A percentile compares a stretch with the other conserved stretches of the same genome.
Conservation (phyloP, 2,113 vertebrate genomes). For the Trichechus manatus region DNA sequence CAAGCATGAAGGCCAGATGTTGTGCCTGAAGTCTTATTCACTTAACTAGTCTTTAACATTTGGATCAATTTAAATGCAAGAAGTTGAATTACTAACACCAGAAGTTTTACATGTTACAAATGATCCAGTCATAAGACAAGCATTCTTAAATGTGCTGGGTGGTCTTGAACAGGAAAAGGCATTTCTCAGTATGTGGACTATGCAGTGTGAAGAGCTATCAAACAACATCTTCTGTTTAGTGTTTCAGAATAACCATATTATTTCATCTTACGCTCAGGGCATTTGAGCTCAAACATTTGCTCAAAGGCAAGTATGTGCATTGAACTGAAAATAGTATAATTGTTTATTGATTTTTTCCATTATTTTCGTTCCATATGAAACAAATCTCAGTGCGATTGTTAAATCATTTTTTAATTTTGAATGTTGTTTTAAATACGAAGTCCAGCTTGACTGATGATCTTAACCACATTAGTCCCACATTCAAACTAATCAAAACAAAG, state of each 20-base stretch:
- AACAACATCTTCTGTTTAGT: too few relatives aligned
- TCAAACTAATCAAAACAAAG: too few relatives aligned
- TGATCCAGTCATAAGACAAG: neutral
- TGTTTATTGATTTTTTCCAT: neutral
- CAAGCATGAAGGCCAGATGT: neutral
- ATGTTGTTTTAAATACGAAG: neutral
- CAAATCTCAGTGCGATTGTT: neutral
- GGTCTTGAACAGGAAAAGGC: neutral
- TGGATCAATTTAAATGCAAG: neutral
- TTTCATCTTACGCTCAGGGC: too few relatives aligned
- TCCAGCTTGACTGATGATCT: neutral
- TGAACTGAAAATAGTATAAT: neutral
- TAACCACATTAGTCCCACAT: neutral
- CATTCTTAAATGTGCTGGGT: neutral
- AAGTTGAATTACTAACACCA: neutral
- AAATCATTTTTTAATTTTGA: neutral
- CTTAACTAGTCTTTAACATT: neutral
- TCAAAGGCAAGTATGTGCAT: too few relatives aligned
- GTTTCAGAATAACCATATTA: neutral
- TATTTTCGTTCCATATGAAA: neutral
- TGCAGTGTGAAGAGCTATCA: neutral
- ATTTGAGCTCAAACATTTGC: too few relatives aligned
- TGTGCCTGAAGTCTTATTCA: neutral
- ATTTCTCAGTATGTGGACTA: neutral
- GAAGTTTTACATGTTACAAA: neutral